Base-by-base conservation (phyloP, 1,140 invertebrate genomes). In the Phenacoccus solenopsis region DNA sequence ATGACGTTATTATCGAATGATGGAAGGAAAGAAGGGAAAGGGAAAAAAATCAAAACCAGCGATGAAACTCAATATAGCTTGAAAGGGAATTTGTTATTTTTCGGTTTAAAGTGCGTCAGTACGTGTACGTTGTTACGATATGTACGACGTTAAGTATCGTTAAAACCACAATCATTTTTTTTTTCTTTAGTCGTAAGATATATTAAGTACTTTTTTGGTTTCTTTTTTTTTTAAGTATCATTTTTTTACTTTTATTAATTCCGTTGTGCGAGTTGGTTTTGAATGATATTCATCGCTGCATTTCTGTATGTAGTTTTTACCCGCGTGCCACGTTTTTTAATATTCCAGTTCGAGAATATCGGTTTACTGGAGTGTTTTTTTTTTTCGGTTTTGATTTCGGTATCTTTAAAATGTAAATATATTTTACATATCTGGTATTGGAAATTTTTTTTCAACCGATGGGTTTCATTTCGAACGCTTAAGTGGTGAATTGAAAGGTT, bases 111-210 rank as follows among this genome's bases (percentile, higher is more conserved):
- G n/a, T n/a, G 38, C 16, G 38, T 49, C 12, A 16, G 38, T n/a
- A 16, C 12, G 30, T 32, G 30, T 32, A 32, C 13, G 30, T 32
- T 5, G 30, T 32, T 5, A 5, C 13, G 30, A 32, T 7, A 32
- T 7, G 13, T 7, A 32, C 5, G 13, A 49, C 38, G 38, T 49
- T n/a, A 49, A 49, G 38, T 49, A 49, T 49, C n/a, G n/a, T n/a
- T n/a, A n/a, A n/a, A 49, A 49, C 38, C 38, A 49, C 38, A 49
- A 49, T 49, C 38, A 49, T 49, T 49, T 49, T 49, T 49, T 32
- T 32, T 32, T 13, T 32, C 30, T n/a, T n/a, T 49, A 49, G 38
- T 16, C 13, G 38, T 49, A 49, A 49, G 38, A 49, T 49, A 49
- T 49, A n/a, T 9, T 49, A 49, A 49, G 38, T 9, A 49, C 38